Evolutionary conservation across 2,888 invertebrate species (phyloP).

Genomic region (Xylota segnis): DNA sequence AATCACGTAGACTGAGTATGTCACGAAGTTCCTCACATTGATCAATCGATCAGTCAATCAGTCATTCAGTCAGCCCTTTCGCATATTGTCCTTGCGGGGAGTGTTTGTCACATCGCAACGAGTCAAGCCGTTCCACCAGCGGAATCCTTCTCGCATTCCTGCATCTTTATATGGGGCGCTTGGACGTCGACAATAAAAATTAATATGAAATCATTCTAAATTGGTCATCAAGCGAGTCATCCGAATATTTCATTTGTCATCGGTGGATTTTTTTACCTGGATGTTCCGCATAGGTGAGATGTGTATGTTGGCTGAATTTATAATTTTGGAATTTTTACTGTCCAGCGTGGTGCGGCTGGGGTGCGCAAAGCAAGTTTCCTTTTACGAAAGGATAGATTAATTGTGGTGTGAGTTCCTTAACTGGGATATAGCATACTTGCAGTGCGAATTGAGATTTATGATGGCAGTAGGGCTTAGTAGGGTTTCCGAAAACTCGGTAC

Average conservation of each 20-base stretch:
- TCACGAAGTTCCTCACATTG: constrained; percentile 66
- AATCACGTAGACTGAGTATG: constrained; percentile 69
- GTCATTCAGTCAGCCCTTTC: constrained; percentile 52
- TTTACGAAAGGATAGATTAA: background rate
- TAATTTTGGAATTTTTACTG: constrained; percentile 30
- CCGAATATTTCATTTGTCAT: constrained; percentile 52
- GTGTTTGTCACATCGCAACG: constrained; percentile 27
- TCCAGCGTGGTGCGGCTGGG: background rate
- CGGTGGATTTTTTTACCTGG: constrained; percentile 9
- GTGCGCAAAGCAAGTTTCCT: constrained; percentile 5
- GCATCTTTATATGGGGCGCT: constrained; percentile 46
- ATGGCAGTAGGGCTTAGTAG: too few relatives aligned
- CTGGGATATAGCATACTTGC: background rate
- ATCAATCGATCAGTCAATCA: constrained; percentile 64
- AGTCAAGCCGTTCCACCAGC: constrained; percentile 19
- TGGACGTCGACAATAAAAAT: constrained; percentile 42
- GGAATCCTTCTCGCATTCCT: constrained; percentile 51
- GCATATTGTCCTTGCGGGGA: constrained; percentile 65
- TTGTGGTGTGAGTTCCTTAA: background rate
- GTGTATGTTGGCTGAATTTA: constrained; percentile 51
- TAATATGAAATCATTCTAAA: constrained; percentile 42
- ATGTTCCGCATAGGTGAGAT: constrained; percentile 58
- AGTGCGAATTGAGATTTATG: too few relatives aligned
- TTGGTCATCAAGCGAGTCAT: constrained; percentile 38
- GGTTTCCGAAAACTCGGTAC: too few relatives aligned